phyloP scores from a whole-genome alignment of 2,113 vertebrate genomes.

The Urocolius indicus region DNA sequence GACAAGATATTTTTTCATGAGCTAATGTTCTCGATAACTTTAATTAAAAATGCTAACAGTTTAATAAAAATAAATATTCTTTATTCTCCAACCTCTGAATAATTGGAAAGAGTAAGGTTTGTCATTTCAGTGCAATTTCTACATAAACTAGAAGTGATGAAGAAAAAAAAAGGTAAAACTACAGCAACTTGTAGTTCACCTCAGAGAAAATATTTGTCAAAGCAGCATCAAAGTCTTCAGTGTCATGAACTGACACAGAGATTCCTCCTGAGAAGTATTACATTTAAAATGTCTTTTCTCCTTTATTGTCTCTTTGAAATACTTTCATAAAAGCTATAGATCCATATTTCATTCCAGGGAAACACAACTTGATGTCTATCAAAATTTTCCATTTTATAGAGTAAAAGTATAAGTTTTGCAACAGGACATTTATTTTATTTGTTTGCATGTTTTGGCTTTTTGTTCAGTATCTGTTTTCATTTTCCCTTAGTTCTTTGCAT shows the following conservation, averaged over 20 bases:
- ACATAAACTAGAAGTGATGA: neutral
- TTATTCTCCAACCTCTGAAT: neutral
- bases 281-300: conserved; percentile 39
- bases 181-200: neutral
- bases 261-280: conserved; percentile 3
- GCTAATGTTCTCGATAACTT: neutral
- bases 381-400: neutral
- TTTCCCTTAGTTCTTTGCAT: neutral
- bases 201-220: conserved; percentile 59
- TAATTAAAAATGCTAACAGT: neutral
- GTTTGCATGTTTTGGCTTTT: neutral
- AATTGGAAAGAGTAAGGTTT: neutral
- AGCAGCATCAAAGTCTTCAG: conserved; percentile 38
- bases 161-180: neutral
- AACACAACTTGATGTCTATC: neutral
- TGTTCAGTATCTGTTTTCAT: neutral
- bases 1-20: conserved; percentile 3
- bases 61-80: conserved; percentile 18
- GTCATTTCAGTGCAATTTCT: neutral
- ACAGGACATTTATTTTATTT: neutral
- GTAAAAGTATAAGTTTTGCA: neutral
- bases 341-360: neutral
- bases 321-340: conserved; percentile 3
- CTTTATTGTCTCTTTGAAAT: conserved; percentile 10
- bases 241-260: conserved; percentile 26